These are phyloP conservation scores for Nephrotoma guestfalica DNA, from an alignment of 2,888 invertebrate species.

Conservation along the genomic window DNA sequence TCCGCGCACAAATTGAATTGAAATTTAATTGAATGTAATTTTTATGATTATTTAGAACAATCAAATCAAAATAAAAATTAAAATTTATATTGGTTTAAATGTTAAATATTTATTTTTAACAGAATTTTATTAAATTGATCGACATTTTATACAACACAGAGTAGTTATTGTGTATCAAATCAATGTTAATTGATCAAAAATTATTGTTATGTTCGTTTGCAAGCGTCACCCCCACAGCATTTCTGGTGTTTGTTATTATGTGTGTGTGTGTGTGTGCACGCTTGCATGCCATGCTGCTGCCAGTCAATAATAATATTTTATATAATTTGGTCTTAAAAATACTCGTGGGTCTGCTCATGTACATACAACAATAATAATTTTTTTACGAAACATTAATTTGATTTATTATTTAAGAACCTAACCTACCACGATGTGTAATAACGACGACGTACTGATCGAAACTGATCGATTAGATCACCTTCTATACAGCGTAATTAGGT, in stretches of 20 bases:
- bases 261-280: not conserved
- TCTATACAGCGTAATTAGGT: not conserved
- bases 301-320: not conserved
- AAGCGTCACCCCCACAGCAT: not conserved
- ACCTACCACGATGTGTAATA: not conserved
- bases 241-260: not conserved
- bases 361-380: not conserved
- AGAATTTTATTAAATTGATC: not conserved
- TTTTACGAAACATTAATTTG: not conserved
- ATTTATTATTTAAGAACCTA: not conserved
- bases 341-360: not conserved
- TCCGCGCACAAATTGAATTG: not conserved
- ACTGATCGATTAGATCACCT: not conserved
- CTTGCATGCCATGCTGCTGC: not conserved
- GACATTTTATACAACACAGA: not conserved
- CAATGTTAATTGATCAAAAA: not conserved
- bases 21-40: not conserved
- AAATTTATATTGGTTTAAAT: not conserved
- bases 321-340: not conserved
- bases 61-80: not conserved
- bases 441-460: not conserved
- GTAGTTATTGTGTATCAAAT: not conserved
- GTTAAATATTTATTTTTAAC: not conserved
- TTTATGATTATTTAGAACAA: not conserved
- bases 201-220: not conserved